Base-by-base conservation (phyloP, 2,113 vertebrate species). In the Sturnus vulgaris region DNA sequence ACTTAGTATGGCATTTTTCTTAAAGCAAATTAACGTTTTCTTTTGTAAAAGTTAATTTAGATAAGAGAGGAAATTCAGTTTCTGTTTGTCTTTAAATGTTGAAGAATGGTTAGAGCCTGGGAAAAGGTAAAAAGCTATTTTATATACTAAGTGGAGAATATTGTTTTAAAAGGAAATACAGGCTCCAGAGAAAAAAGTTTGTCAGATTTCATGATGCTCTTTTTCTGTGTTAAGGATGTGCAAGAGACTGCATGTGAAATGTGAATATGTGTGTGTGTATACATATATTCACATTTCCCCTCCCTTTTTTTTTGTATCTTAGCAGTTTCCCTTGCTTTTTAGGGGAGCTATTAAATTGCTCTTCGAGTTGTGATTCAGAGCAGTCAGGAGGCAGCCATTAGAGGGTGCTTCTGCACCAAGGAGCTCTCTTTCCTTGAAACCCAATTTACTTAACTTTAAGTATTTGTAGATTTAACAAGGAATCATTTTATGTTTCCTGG, bases 401-500 rank as follows among this genome's bases (percentile, higher is more conserved):
- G 96, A 95, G 95, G 92, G 91, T 90, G 82, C 90, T 95, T 98
- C 93, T 93, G 82, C 71, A 94, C 80, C 83, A 82, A 95, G 82
- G 69, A 94, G 71, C 40, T 82, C 22, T 72, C 77, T 65, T 59
- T 71, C 46, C 86, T 87, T 72, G 30, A 91, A 93, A 65, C n/a
- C 15, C 20, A 52, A 11, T 92, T 84, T 83, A 68, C 61, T 90
- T 46, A 91, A 82, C 30, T 61, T 72, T 23, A 80, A 55, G 39
- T 83, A 35, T 95, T 90, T 82, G n/a, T 86, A 79, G 60, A 57
- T 82, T 55, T 76, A 91, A 76, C 57, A 23, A 66, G 57, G 75
- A 75, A 70, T 86, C 60, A 78, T 90, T 92, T 88, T 44, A 35
- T 59, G 28, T 65, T 91, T 91, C 49, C 78, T 78, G 82, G 66